Evolutionary conservation across 2,797 vertebrate species (phyloP).

Genomic region (Silurus aristotelis): DNA sequence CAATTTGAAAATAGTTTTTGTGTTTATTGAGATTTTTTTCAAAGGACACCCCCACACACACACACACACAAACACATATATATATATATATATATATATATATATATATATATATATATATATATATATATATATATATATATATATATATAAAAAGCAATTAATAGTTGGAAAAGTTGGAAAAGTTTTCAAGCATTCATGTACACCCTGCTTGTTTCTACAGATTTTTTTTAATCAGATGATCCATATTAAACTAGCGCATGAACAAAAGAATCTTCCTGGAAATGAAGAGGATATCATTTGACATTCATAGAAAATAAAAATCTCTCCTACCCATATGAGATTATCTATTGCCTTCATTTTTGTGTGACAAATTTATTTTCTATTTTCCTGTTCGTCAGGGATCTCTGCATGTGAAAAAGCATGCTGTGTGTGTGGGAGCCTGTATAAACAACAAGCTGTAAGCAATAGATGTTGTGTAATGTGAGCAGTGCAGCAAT

Average conservation of each 20-base stretch:
- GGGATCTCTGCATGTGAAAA: conserved; percentile 15
- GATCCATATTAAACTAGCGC: background rate
- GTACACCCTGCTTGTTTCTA: background rate
- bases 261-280: background rate
- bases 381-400: background rate
- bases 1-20: no score
- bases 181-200: background rate
- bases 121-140: no score
- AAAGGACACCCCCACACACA: no score
- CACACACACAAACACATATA: no score
- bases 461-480: conserved; percentile 3
- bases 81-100: no score
- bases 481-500: background rate
- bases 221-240: background rate
- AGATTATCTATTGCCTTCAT: background rate
- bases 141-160: background rate
- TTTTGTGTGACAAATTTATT: conserved; percentile 5
- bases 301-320: background rate
- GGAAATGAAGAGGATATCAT: background rate
- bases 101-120: no score
- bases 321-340: background rate
- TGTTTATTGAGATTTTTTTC: no score
- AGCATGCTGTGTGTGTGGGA: conserved; percentile 14
- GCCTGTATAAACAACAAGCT: conserved; percentile 8
- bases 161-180: no score